phyloP scores from a whole-genome alignment of 2,888 invertebrate species.

The Ophion ellenae region DNA sequence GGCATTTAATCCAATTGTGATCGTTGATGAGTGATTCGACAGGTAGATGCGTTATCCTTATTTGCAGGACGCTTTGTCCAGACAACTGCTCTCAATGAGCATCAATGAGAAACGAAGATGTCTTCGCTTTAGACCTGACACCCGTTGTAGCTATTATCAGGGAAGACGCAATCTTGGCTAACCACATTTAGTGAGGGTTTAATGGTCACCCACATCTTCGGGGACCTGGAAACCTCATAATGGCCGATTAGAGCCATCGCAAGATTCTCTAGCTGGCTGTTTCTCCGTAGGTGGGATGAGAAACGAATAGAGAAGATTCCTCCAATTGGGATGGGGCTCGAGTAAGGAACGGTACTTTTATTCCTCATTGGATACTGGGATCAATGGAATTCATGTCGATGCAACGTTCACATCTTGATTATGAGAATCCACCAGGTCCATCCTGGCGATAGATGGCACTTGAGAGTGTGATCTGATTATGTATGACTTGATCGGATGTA shows the following conservation, averaged over 20 bases:
- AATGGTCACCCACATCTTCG: too few relatives aligned
- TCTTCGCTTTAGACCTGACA: too few relatives aligned
- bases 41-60: background rate
- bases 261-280: slow-evolving; percentile 18
- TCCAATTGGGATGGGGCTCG: background rate
- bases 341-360: slow-evolving; percentile 48
- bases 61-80: background rate
- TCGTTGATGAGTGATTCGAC: background rate
- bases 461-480: background rate
- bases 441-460: slow-evolving; percentile 7
- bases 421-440: background rate
- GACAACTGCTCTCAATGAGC: too few relatives aligned
- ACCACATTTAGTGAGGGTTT: too few relatives aligned
- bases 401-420: slow-evolving; percentile 4
- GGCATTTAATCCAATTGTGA: background rate
- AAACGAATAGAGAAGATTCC: slow-evolving; percentile 19
- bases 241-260: background rate
- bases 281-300: slow-evolving; percentile 10
- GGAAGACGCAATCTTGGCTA: too few relatives aligned
- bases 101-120: too few relatives aligned
- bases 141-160: too few relatives aligned
- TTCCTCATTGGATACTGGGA: slow-evolving; percentile 18
- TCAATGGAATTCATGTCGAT: slow-evolving; percentile 26
- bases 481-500: background rate
- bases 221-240: background rate